Evolutionary conservation across 2,113 vertebrate genomes (phyloP).

Genomic region (Rhea americana): DNA sequence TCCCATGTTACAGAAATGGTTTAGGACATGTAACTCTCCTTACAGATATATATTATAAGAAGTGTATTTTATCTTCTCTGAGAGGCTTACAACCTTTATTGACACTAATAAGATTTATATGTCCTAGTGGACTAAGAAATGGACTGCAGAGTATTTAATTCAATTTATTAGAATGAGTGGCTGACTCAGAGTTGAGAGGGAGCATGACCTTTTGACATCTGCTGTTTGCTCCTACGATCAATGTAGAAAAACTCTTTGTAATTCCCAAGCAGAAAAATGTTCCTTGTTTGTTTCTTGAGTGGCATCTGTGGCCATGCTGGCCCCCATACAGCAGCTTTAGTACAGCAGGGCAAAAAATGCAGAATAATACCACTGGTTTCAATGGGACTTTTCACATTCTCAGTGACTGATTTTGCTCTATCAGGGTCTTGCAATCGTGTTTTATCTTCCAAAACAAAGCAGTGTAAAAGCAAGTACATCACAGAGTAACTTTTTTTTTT

Average conservation of each 20-base stretch:
- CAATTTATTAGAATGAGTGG: slow-evolving; percentile 16
- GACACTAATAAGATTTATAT: slow-evolving; percentile 33
- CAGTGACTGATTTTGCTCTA: background rate
- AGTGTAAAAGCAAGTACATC: background rate
- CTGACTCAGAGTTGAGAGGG: slow-evolving; percentile 22
- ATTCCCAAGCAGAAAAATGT: background rate
- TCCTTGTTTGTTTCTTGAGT: background rate
- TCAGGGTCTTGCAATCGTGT: background rate
- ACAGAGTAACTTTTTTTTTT: background rate
- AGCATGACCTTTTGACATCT: slow-evolving; percentile 1
- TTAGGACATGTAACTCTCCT: background rate
- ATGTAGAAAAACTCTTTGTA: background rate
- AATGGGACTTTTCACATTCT: background rate
- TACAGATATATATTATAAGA: background rate
- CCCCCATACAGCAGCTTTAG: background rate
- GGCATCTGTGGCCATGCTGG: background rate
- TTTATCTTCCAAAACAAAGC: background rate
- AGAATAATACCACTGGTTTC: background rate
- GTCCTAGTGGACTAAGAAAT: background rate
- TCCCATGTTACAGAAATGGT: background rate
- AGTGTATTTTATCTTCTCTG: background rate
- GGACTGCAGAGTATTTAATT: slow-evolving; percentile 12
- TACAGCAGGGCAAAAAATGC: background rate
- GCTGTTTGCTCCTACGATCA: background rate
- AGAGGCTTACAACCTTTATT: background rate